phyloP scores from a whole-genome alignment of 35 echinoderm and acorn worm species.

The Chiridota heheva region DNA sequence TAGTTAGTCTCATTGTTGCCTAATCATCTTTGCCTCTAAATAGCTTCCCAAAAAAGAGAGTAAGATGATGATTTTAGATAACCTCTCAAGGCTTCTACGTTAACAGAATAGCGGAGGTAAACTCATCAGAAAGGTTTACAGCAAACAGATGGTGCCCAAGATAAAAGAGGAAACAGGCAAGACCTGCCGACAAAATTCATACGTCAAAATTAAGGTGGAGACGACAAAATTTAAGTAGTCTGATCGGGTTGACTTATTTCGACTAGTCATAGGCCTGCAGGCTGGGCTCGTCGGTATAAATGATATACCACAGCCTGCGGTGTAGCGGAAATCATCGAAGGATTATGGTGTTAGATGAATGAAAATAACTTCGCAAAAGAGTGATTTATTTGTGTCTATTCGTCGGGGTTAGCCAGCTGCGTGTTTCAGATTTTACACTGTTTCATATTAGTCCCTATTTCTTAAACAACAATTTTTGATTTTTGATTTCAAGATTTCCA shows the following conservation, averaged over 20 bases:
- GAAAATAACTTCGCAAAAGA: background rate
- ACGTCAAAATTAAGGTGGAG: conserved; percentile 44
- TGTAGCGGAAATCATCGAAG: background rate
- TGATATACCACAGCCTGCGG: conserved; percentile 23
- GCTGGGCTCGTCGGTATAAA: conserved; percentile 20
- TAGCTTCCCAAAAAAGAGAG: too few relatives aligned
- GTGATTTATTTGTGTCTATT: too few relatives aligned
- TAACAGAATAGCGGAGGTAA: conserved; percentile 46
- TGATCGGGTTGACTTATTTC: conserved; percentile 13
- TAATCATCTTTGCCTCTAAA: too few relatives aligned
- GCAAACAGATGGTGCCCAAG: conserved; percentile 42
- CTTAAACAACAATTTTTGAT: too few relatives aligned
- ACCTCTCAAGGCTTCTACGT: too few relatives aligned
- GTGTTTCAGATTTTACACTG: too few relatives aligned
- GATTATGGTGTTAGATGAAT: background rate
- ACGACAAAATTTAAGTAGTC: conserved; percentile 29
- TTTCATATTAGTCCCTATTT: too few relatives aligned
- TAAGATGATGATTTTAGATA: too few relatives aligned
- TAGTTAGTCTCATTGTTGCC: too few relatives aligned
- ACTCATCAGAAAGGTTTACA: conserved; percentile 35
- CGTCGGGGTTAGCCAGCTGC: too few relatives aligned
- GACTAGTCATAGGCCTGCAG: too few relatives aligned
- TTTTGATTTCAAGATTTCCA: too few relatives aligned
- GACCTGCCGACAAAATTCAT: conserved; percentile 50
- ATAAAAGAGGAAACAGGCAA: conserved; percentile 27